phyloP scores from a whole-genome alignment of 2,113 vertebrate genomes.

The Scatophagus argus region DNA sequence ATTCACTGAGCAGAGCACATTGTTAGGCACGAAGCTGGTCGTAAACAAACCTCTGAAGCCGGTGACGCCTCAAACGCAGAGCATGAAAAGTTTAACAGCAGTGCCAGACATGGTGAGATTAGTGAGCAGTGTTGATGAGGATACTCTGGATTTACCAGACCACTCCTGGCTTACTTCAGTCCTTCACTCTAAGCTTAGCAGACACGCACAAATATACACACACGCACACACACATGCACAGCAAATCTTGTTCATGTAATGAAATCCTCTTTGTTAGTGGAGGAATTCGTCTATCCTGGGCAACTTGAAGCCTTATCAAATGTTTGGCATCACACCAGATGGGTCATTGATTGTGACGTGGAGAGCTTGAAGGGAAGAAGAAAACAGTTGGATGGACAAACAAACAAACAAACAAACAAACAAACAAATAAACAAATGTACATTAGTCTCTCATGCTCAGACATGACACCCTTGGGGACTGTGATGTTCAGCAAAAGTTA shows the following conservation, averaged over 20 bases:
- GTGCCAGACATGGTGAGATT: constrained; percentile 38
- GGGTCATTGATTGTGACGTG: constrained; percentile 49
- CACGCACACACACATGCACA: constrained; percentile 7
- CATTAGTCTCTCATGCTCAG: constrained; percentile 35
- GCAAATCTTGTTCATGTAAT: constrained; percentile 49
- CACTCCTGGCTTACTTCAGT: constrained; percentile 20
- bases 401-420: constrained; percentile 7
- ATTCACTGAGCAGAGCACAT: constrained; percentile 2
- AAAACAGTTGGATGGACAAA: constrained; percentile 9
- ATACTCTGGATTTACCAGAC: constrained; percentile 21
- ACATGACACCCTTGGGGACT: constrained; percentile 33
- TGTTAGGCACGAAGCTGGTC: not conserved
- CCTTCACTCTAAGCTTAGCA: not conserved
- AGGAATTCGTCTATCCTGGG: constrained; percentile 59
- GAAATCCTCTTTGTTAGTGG: constrained; percentile 52
- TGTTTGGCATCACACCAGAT: constrained; percentile 58
- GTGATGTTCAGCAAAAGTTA: constrained; percentile 51
- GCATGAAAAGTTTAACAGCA: constrained; percentile 47
- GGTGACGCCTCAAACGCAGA: constrained; percentile 17
- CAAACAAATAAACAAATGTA: not conserved
- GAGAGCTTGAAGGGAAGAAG: constrained; percentile 18
- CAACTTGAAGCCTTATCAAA: constrained; percentile 57
- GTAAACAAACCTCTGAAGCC: constrained; percentile 40
- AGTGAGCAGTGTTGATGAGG: constrained; percentile 38
- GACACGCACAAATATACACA: not conserved